Percentiles rank a stretch among this genome's conserved stretches.
phyloP scores from a whole-genome alignment of 2,797 vertebrate genomes.

The Phrynocephalus guinanensis region DNA sequence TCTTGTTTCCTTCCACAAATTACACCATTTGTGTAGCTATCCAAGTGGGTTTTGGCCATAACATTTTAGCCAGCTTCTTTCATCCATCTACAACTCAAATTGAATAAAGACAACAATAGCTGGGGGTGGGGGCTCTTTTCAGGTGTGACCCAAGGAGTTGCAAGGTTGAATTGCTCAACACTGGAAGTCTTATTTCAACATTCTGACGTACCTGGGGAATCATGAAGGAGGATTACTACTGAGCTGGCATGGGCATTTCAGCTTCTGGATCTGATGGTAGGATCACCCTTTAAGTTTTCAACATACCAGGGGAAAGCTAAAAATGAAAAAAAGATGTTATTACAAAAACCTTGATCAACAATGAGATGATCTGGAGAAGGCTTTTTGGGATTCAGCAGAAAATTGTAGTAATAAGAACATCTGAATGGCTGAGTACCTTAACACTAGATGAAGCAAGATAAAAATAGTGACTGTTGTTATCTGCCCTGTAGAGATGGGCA shows the following conservation, averaged over 20 bases:
- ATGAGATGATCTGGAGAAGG: neutral
- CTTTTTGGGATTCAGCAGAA: neutral
- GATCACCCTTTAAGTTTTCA: neutral
- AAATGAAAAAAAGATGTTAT: neutral
- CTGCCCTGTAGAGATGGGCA: neutral
- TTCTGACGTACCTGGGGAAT: neutral
- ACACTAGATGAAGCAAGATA: too few relatives aligned
- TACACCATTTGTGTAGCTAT: too few relatives aligned
- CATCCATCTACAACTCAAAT: neutral
- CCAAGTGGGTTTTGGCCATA: neutral
- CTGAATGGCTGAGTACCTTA: neutral
- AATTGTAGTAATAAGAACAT: neutral
- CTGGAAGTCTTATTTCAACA: accelerated
- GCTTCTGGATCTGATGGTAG: neutral
- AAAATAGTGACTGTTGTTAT: neutral
- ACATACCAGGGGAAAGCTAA: neutral
- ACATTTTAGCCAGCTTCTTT: neutral
- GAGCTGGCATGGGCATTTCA: neutral
- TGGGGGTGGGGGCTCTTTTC: neutral
- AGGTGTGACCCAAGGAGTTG: neutral
- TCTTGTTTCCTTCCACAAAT: too few relatives aligned
- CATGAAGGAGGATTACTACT: neutral
- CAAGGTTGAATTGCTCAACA: neutral
- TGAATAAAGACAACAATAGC: neutral
- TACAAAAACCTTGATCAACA: neutral